Evolutionary conservation across 2,797 vertebrate genomes (phyloP), one percentile per base, ranked within the genome.

Genomic region (Pseudochromis fuscus): DNA sequence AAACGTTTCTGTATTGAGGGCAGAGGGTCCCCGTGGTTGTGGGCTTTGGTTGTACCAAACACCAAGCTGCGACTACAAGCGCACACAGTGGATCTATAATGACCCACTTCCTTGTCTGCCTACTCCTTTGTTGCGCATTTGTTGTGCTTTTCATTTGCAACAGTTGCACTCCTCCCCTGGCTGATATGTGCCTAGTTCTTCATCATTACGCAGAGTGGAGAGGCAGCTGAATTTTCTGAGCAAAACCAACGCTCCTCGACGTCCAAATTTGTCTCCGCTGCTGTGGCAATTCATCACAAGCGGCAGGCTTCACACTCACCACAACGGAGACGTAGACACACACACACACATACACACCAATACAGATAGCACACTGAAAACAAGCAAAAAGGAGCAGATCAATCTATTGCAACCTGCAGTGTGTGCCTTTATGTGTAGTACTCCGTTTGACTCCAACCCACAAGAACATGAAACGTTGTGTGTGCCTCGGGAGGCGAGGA

Each of bases 241-340:
- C 70, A 86, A 85, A 90, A 51, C 77, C 83, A 85, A 84, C 61
- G 51, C 87, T 87, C 79, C 70, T 85, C 73, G 30, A 87, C 64
- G 63, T 88, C 89, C 86, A 91, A 88, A 89, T 87, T 82, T 87
- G 79, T 89, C 78, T 86, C 61, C 66, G 62, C 63, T 38, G 70
- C 85, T 62, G 63, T 55, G 80, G 88, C 81, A 89, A 92, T 92
- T 92, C 88, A 93, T 92, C 88, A 87, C 78, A 83, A 67, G 77
- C 70, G 48, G 82, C 72, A 31, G 71, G 77, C 71, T 77, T 86
- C 78, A 66, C 60, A 46, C 67, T 87, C 60, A 37, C 76, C 48
- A 58, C 72, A 74, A 84, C 62, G n/a, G n/a, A n/a, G n/a, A n/a
- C n/a, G n/a, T n/a, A 87, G 79, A 71, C 74, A 65, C 16, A 68